phyloP scores from a whole-genome alignment of 2,113 vertebrate species.

The Rhipidura dahli region DNA sequence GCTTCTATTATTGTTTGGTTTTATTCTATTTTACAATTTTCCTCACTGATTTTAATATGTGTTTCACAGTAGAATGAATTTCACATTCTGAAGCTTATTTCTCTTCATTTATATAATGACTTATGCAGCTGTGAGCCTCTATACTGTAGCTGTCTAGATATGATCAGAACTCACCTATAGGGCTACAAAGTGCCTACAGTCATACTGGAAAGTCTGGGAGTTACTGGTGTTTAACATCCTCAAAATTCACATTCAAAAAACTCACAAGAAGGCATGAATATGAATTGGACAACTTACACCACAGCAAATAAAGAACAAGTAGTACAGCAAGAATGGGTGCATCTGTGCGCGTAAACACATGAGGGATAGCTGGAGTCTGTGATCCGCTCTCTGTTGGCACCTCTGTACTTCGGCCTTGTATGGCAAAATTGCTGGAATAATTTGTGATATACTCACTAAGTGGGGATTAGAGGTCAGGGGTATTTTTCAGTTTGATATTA shows the following conservation, averaged over 20 bases:
- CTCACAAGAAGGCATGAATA: background rate
- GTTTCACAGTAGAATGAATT: background rate
- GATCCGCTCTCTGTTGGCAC: background rate
- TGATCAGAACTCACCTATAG: background rate
- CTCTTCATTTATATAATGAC: background rate
- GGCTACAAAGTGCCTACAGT: background rate
- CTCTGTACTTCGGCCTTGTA: accelerated
- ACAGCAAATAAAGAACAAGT: background rate
- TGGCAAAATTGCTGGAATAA: background rate
- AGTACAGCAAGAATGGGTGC: background rate
- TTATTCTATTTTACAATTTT: background rate
- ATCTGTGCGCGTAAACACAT: accelerated
- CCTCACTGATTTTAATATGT: background rate
- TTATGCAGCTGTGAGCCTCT: background rate
- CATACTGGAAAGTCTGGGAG: background rate
- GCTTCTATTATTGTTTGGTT: background rate
- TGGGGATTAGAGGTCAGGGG: background rate
- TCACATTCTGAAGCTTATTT: background rate
- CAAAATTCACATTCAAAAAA: background rate
- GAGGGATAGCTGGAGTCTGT: background rate
- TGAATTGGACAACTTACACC: background rate
- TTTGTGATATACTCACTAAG: background rate
- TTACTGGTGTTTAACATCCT: background rate
- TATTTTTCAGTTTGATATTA: background rate
- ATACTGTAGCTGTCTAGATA: background rate